phyloP scores from a whole-genome alignment of 1,140 invertebrate genomes.

The Neelides sp. region DNA sequence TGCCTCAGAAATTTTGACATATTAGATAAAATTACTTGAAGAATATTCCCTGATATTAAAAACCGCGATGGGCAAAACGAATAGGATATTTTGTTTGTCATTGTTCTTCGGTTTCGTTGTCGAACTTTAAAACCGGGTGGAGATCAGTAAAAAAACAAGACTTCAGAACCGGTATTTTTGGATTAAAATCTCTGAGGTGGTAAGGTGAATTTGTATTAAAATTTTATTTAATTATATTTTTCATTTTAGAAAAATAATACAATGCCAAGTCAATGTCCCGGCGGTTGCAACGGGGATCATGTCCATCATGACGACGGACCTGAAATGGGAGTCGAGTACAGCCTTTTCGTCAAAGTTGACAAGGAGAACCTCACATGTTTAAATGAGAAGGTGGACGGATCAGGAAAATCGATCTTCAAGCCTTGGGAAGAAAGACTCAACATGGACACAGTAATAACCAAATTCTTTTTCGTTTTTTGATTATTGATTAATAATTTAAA shows the following conservation, averaged over 20 bases:
- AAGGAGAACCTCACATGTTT: slow-evolving; percentile 75
- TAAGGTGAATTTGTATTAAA: background rate
- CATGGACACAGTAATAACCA: slow-evolving; percentile 51
- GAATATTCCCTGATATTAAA: no score
- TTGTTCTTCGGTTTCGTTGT: no score
- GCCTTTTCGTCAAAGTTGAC: slow-evolving; percentile 79
- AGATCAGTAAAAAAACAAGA: no score
- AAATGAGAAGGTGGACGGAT: slow-evolving; percentile 72
- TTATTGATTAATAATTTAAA: background rate
- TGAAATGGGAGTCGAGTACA: slow-evolving; percentile 73
- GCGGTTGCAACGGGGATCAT: slow-evolving; percentile 34
- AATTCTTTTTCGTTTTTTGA: slow-evolving; percentile 9
- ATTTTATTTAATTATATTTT: background rate
- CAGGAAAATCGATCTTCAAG: slow-evolving; percentile 79
- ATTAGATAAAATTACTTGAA: no score
- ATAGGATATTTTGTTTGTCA: no score
- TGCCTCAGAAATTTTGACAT: no score
- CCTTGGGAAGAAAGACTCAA: slow-evolving; percentile 76
- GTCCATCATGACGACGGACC: slow-evolving; percentile 48
- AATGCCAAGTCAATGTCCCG: slow-evolving; percentile 32
- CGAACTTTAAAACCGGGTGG: no score
- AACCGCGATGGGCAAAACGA: no score
- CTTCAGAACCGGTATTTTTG: no score
- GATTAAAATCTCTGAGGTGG: no score
- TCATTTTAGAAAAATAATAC: background rate